phyloP scores from a whole-genome alignment of 2,113 vertebrate genomes.

The Coreoperca whiteheadi region DNA sequence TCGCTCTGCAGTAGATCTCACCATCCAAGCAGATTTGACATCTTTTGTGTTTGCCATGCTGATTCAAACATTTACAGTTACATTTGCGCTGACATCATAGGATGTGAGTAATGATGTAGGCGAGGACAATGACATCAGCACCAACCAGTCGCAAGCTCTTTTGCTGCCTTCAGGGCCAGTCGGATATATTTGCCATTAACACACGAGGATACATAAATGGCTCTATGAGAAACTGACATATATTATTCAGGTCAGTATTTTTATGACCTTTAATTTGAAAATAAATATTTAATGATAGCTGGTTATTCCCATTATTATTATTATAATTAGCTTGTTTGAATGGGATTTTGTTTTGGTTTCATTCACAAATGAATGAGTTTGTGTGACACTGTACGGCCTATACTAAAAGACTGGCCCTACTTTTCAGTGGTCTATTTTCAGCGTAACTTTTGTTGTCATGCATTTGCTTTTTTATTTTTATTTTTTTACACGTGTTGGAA shows the following conservation, averaged over 20 bases:
- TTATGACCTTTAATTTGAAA: not conserved
- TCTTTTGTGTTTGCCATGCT: conserved; percentile 6
- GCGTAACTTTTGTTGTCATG: not conserved
- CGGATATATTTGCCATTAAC: not conserved
- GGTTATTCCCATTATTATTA: not conserved
- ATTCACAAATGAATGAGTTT: not conserved
- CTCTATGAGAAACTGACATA: too few relatives aligned
- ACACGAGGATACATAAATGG: not conserved
- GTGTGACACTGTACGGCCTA: not conserved
- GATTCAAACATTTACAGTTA: conserved; percentile 12
- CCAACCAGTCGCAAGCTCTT: not conserved
- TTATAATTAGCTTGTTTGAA: not conserved
- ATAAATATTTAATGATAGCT: not conserved
- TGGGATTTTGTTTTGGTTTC: not conserved
- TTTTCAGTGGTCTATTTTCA: not conserved
- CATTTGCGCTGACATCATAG: conserved; percentile 27
- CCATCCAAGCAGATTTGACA: not conserved
- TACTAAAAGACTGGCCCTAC: not conserved
- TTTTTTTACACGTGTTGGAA: not conserved
- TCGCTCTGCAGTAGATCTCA: not conserved
- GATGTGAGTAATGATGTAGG: not conserved
- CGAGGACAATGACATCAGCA: conserved; percentile 13
- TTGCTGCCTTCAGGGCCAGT: not conserved
- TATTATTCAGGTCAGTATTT: not conserved
- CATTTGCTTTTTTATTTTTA: not conserved